Conservation (phyloP, 2,113 vertebrate species). For the Petaurus breviceps region DNA sequence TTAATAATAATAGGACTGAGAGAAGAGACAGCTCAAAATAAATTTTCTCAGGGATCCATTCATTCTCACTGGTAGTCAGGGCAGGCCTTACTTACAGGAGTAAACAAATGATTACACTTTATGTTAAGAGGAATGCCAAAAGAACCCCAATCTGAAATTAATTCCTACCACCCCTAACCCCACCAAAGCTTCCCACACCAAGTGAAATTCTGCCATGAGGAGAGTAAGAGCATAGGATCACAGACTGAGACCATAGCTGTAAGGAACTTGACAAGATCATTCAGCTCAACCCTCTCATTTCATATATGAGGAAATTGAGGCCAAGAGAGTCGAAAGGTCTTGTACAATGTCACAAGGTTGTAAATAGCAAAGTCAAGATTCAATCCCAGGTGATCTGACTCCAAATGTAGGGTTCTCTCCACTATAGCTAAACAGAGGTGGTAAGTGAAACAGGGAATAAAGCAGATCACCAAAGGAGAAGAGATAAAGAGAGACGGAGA, state of each 20-base stretch:
- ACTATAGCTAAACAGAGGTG: background rate
- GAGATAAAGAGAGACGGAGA: too few relatives aligned
- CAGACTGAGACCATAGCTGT: background rate
- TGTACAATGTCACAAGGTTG: background rate
- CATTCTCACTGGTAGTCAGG: background rate
- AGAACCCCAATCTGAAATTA: background rate
- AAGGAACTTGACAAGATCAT: background rate
- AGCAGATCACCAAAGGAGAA: background rate
- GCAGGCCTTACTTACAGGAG: background rate
- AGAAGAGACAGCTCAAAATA: background rate
- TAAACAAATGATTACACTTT: background rate
- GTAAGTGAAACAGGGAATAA: background rate
- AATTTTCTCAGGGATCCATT: background rate
- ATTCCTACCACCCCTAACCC: background rate
- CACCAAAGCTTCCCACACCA: background rate
- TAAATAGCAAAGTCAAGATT: background rate
- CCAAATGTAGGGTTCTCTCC: background rate
- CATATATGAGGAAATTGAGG: background rate
- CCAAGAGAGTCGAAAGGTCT: background rate
- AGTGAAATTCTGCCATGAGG: background rate
- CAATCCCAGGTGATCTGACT: background rate
- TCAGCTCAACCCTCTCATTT: background rate
- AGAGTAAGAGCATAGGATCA: background rate
- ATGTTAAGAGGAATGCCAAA: background rate
- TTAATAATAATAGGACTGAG: background rate